These are phyloP conservation scores for Pocillopora grandis DNA, from an alignment of 92 coral and sea anemone genomes.

Conservation along the genomic window DNA sequence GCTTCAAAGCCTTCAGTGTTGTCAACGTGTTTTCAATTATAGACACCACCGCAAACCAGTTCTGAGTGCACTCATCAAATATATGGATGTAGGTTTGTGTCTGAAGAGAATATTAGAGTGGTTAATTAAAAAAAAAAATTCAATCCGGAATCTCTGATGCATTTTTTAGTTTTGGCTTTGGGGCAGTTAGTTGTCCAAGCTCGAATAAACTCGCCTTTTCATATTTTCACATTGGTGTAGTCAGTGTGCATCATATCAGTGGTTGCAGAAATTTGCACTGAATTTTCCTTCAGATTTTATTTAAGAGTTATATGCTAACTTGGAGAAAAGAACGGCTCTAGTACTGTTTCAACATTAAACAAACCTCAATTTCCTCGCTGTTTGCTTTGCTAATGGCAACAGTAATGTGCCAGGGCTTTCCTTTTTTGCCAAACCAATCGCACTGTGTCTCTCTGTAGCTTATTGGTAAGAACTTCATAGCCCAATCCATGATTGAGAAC, in stretches of 20 bases:
- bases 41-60: conserved; percentile 35
- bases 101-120: conserved; percentile 20
- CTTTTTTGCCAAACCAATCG: conserved; percentile 21
- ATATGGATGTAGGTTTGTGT: conserved; percentile 16
- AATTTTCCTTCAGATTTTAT: too few relatives aligned
- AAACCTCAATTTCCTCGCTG: too few relatives aligned
- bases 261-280: too few relatives aligned
- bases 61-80: conserved; percentile 35
- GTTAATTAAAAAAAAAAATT: not conserved
- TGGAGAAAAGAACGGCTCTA: too few relatives aligned
- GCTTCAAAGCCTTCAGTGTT: conserved; percentile 17
- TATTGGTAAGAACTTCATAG: too few relatives aligned
- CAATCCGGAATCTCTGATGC: not conserved
- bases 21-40: conserved; percentile 26
- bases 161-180: not conserved
- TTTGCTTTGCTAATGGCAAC: too few relatives aligned
- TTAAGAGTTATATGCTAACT: too few relatives aligned
- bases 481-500: too few relatives aligned
- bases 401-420: not conserved
- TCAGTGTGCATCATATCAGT: too few relatives aligned
- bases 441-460: conserved; percentile 11
- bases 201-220: too few relatives aligned
- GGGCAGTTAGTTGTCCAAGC: not conserved
- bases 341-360: too few relatives aligned
- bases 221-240: too few relatives aligned